These are phyloP conservation scores for Poecilia picta DNA, from an alignment of 2,797 vertebrate species.

Conservation along the genomic window DNA sequence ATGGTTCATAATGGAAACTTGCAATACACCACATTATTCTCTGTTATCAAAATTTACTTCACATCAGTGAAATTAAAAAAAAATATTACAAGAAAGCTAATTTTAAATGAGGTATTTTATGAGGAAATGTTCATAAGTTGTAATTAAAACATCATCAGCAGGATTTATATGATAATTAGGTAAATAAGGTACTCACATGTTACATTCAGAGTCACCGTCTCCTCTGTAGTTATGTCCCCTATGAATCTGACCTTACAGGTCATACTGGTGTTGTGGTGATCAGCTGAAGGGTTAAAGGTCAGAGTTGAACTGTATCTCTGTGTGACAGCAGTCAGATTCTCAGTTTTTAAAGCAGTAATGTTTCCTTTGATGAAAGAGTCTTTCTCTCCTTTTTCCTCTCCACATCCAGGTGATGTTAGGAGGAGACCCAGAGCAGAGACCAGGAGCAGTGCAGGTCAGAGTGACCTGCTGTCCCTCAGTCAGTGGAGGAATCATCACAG, in stretches of 20 bases:
- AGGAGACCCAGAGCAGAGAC: constrained; percentile 50
- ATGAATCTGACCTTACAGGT: constrained; percentile 52
- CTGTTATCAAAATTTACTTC: too few relatives aligned
- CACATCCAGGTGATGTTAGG: constrained; percentile 57
- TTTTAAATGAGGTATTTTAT: background rate
- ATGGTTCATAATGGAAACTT: too few relatives aligned
- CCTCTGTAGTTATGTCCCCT: constrained; percentile 7
- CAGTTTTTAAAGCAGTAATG: background rate
- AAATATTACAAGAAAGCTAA: background rate
- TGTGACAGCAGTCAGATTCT: background rate
- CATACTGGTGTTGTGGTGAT: constrained; percentile 24
- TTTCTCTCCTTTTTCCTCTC: background rate
- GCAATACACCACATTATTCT: background rate
- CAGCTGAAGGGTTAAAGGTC: constrained; percentile 41
- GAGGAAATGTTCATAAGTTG: background rate
- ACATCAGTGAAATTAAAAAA: background rate
- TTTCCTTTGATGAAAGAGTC: background rate
- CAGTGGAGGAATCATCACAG: constrained; percentile 37
- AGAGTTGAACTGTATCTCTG: constrained; percentile 38
- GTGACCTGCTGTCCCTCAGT: constrained; percentile 39
- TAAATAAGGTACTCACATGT: constrained; percentile 45
- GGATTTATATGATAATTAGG: background rate
- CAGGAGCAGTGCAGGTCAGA: constrained; percentile 66
- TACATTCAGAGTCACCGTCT: constrained; percentile 32
- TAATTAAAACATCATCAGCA: background rate